Base-by-base conservation (phyloP, 1,140 invertebrate genomes). In the Bombus picipes region DNA sequence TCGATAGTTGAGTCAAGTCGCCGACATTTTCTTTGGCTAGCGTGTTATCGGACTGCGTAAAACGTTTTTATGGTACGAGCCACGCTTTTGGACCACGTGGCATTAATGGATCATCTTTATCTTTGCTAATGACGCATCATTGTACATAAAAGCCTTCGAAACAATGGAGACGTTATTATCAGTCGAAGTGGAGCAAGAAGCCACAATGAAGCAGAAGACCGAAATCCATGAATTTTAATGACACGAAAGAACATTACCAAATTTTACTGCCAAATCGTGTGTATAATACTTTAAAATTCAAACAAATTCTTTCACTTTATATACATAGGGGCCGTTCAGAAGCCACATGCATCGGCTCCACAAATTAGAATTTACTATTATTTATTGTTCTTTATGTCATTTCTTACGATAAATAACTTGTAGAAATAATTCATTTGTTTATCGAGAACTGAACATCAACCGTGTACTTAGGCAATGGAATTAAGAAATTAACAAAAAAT, bases 21-120 rank as follows among this genome's bases (percentile, higher is more conserved):
- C 28, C 34, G 32, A 41, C 43, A 59, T 81, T 85, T 74, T 68
- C 53, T 39, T 68, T 25, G 9, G 3, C 3, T 8, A 13, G 25
- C 5, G n/a, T 9, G 41, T 85, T 81, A 85, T 81, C 84, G 18
- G 1, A 5, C n/a, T 47, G 18, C 6, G 32, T 37, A 37, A 13
- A 41, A 75, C 15, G 28, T 6, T 53, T 74, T 32, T 32, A 85
- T 6, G 15, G 34, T 70, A 65, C 75, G 68, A 41, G 22, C 53
- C 12, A 25, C 15, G 6, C 39, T 47, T 59, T 43, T 22, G 1
- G 2, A 28, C 28, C 75, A 59, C 66, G 82, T 84, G 74, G 6
- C 75, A 71, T 47, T 72, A 39, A 28, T 71, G 84, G 80, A 74
- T 79, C 74, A 86, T 87, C 68, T 83, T 87, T 83, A 83, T 89